Percentiles rank a stretch among this genome's conserved stretches.
phyloP scores from a whole-genome alignment of 2,113 vertebrate genomes.

The Odobenus rosmarus region DNA sequence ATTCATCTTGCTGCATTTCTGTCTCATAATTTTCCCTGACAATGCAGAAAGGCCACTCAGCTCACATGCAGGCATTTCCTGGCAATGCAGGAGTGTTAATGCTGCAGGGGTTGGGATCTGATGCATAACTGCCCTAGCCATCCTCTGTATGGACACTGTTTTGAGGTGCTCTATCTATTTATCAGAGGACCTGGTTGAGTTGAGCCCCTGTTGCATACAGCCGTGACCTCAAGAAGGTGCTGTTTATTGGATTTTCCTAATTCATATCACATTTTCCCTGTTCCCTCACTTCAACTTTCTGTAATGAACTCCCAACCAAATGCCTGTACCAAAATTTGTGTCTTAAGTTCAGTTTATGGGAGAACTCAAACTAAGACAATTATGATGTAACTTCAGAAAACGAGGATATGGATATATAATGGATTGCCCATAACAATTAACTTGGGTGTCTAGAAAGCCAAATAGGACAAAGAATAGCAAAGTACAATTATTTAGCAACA shows the following conservation, averaged over 20 bases:
- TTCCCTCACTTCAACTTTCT: background rate
- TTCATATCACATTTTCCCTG: background rate
- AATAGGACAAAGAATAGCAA: slow-evolving; percentile 33
- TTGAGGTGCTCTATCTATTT: background rate
- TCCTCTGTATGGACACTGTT: background rate
- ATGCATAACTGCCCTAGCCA: background rate
- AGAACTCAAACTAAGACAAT: background rate
- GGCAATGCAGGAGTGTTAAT: background rate
- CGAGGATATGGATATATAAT: background rate
- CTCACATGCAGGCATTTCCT: background rate
- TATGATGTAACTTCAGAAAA: background rate
- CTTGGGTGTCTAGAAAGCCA: background rate
- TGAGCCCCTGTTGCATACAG: background rate
- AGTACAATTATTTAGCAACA: background rate
- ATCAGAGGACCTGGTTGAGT: background rate
- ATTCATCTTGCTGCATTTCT: background rate
- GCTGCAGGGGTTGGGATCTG: background rate
- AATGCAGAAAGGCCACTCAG: background rate
- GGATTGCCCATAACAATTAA: background rate
- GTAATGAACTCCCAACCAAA: background rate
- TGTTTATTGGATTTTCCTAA: background rate
- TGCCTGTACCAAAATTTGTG: background rate
- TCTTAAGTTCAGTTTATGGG: background rate
- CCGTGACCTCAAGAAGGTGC: background rate
- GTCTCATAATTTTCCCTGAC: background rate